These are phyloP conservation scores for Mesopsocus fuscifrons DNA, from an alignment of 2,888 invertebrate species.

Conservation along the genomic window DNA sequence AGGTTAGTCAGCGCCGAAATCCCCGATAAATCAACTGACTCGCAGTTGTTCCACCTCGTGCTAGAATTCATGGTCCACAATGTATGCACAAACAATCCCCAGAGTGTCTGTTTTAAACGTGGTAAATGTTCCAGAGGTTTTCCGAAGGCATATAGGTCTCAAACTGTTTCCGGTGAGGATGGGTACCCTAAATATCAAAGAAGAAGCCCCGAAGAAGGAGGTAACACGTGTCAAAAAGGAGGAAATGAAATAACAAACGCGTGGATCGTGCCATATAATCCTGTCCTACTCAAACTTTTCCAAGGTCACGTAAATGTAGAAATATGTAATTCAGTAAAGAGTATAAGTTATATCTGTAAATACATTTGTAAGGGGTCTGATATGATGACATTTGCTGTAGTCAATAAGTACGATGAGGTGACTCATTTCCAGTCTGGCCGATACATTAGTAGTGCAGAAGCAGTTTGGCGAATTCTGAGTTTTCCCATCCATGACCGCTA, in stretches of 20 bases:
- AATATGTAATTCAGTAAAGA: constrained; percentile 15
- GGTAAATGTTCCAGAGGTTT: constrained; percentile 16
- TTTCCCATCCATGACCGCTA: constrained; percentile 12
- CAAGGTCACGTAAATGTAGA: constrained; percentile 17
- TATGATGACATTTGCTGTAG: constrained; percentile 10
- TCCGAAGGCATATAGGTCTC: constrained; percentile 17
- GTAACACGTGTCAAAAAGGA: constrained; percentile 14
- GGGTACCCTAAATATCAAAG: constrained; percentile 22
- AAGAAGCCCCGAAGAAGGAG: constrained; percentile 17
- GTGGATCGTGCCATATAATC: constrained; percentile 19
- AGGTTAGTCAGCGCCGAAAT: constrained; percentile 21
- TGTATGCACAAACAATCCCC: constrained; percentile 16
- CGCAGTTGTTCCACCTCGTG: constrained; percentile 15
- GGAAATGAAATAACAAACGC: constrained; percentile 17
- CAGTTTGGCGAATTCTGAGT: constrained; percentile 12
- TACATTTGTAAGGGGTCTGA: constrained; percentile 15
- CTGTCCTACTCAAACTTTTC: constrained; percentile 11
- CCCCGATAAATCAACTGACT: constrained; percentile 19
- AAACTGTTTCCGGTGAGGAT: constrained; percentile 21
- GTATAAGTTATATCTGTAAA: constrained; percentile 24
- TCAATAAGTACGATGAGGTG: constrained; percentile 3
- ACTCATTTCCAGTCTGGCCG: not conserved
- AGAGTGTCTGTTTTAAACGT: constrained; percentile 19
- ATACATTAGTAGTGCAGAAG: constrained; percentile 16
- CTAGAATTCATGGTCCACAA: constrained; percentile 18